Percentiles rank a stretch among this genome's conserved stretches.
phyloP scores from a whole-genome alignment of 1,140 invertebrate genomes.

The Triops cancriformis region DNA sequence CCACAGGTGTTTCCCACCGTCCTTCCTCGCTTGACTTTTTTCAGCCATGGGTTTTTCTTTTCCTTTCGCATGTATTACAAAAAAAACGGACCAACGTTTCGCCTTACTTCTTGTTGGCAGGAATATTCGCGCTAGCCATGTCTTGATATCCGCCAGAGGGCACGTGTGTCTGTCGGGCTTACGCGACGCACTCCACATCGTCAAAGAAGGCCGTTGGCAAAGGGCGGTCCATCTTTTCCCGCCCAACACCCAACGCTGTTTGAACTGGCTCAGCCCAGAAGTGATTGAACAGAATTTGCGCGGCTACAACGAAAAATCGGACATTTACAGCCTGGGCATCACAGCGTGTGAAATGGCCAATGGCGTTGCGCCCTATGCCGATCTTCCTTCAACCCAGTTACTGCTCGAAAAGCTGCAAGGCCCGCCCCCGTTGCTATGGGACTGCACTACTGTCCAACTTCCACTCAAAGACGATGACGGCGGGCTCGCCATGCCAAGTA shows the following conservation, averaged over 20 bases:
- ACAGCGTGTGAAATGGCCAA: conserved; percentile 81
- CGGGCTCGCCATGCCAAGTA: conserved; percentile 41
- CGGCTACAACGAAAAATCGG: conserved; percentile 80
- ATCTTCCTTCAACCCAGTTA: conserved; percentile 75
- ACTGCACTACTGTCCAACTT: conserved; percentile 55
- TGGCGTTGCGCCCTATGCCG: conserved; percentile 73
- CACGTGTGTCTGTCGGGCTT: conserved; percentile 63
- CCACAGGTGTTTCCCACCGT: conserved; percentile 58
- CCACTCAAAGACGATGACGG: conserved; percentile 43
- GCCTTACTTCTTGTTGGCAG: conserved; percentile 44
- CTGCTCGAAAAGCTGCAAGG: conserved; percentile 79
- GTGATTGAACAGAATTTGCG: conserved; percentile 76
- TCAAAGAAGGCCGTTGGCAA: conserved; percentile 59
- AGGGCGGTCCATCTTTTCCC: conserved; percentile 64
- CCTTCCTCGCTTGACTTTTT: conserved; percentile 27
- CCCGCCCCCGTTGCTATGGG: conserved; percentile 62
- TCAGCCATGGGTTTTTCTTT: too few species aligned
- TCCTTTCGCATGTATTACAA: too few species aligned
- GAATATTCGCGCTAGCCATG: conserved; percentile 71
- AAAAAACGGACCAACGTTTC: not conserved
- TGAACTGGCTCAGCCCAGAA: conserved; percentile 85
- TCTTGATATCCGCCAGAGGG: conserved; percentile 62
- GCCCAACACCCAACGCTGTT: conserved; percentile 52
- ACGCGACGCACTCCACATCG: conserved; percentile 60
- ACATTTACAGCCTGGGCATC: conserved; percentile 83